These are phyloP conservation scores for Trachymyrmex cornetzi DNA, from an alignment of 1,140 invertebrate genomes.

Conservation along the genomic window DNA sequence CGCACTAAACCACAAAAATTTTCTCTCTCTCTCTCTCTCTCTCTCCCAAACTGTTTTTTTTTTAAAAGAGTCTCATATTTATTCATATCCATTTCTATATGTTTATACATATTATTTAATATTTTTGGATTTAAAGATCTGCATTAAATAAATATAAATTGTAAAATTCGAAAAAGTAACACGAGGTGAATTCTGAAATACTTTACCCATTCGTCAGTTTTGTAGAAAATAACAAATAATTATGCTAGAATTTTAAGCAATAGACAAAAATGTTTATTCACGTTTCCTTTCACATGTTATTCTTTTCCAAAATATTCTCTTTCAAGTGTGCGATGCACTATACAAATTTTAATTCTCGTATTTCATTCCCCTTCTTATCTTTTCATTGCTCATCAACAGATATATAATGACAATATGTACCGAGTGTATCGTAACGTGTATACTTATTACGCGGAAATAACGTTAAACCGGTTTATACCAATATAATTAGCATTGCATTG, in stretches of 20 bases:
- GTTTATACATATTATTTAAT: conserved; percentile 9
- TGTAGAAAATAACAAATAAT: background rate
- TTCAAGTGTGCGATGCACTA: background rate
- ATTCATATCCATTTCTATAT: background rate
- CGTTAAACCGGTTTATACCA: conserved; percentile 33
- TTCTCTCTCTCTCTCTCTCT: too few species aligned
- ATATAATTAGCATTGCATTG: conserved; percentile 46
- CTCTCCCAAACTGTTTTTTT: background rate
- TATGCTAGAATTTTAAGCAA: background rate
- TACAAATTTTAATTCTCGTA: conserved; percentile 25
- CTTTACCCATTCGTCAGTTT: background rate
- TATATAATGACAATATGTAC: conserved; percentile 12
- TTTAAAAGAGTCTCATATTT: background rate
- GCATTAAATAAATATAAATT: background rate
- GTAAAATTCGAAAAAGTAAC: background rate
- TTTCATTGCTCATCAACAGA: conserved; percentile 18
- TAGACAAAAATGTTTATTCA: background rate
- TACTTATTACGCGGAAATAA: conserved; percentile 40
- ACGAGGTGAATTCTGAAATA: background rate
- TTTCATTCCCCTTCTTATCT: conserved; percentile 19
- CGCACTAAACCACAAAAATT: too few species aligned
- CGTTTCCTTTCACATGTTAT: background rate
- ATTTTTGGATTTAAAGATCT: background rate
- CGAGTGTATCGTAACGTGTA: conserved; percentile 18
- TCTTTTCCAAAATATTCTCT: background rate